These are phyloP conservation scores for Agriopis marginaria DNA, from an alignment of 2,888 invertebrate species.

Conservation along the genomic window DNA sequence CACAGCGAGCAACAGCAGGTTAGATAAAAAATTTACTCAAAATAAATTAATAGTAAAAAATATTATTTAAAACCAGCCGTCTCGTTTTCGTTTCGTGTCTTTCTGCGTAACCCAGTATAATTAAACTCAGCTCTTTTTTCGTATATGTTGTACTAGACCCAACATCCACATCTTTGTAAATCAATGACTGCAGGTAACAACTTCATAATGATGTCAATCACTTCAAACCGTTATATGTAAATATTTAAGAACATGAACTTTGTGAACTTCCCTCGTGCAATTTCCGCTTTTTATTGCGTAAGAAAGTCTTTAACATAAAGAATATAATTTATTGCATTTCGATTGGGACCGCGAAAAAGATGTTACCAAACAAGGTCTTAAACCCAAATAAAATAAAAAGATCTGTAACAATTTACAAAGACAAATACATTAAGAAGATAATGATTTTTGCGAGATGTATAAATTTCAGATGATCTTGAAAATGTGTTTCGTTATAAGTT, in stretches of 20 bases:
- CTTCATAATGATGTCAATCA: slow-evolving; percentile 9
- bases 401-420: neutral
- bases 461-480: neutral
- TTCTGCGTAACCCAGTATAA: neutral
- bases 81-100: no score
- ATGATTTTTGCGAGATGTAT: neutral
- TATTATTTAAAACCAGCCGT: no score
- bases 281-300: slow-evolving; percentile 23
- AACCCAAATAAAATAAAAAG: neutral
- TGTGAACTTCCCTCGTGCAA: slow-evolving; percentile 22
- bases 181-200: neutral
- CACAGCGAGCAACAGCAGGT: slow-evolving; percentile 62
- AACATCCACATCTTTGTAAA: no score
- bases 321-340: slow-evolving; percentile 5
- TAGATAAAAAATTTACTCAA: slow-evolving; percentile 34
- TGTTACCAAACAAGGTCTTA: slow-evolving; percentile 5
- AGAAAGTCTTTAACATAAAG: slow-evolving; percentile 24
- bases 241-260: slow-evolving; percentile 17
- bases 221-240: slow-evolving; percentile 10
- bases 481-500: neutral
- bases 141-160: no score
- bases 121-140: no score
- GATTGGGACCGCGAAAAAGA: neutral
- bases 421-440: neutral
- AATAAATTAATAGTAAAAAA: no score